A percentile compares a stretch with the other conserved stretches of the same genome.
These are phyloP conservation scores for Anguilla obscura DNA, from an alignment of 2,797 vertebrate species.

Conservation along the genomic window DNA sequence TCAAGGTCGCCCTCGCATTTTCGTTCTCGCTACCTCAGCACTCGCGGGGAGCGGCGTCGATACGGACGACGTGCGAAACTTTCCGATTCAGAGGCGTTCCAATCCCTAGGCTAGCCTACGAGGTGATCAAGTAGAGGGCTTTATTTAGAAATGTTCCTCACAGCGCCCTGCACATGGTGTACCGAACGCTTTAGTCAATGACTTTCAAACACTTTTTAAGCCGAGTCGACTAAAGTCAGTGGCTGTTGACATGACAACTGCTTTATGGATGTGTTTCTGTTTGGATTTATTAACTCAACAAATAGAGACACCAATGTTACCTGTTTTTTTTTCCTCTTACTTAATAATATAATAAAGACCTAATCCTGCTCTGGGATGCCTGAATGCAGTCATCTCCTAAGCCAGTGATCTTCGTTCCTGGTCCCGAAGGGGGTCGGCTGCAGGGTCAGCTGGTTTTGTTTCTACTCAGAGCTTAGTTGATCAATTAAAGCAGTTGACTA, in stretches of 20 bases:
- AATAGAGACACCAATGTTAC: background rate
- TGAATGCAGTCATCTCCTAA: background rate
- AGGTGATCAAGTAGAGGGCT: slow-evolving; percentile 23
- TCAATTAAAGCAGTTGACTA: too few species aligned
- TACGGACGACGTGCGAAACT: slow-evolving; percentile 34
- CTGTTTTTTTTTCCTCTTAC: background rate
- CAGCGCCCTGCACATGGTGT: background rate
- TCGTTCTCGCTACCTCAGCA: slow-evolving; percentile 32
- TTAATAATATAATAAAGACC: background rate
- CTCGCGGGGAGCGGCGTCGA: slow-evolving; percentile 39
- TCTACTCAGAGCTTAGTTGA: too few species aligned
- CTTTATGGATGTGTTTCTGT: background rate
- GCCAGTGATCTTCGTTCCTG: background rate
- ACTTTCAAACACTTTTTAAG: slow-evolving; percentile 8
- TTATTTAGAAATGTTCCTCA: slow-evolving; percentile 40
- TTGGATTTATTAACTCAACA: background rate
- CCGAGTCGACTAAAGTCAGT: background rate
- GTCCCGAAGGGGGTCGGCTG: background rate
- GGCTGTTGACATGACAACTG: background rate
- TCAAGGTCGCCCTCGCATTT: slow-evolving; percentile 26
- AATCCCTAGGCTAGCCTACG: background rate
- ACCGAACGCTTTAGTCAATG: background rate
- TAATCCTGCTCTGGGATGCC: background rate
- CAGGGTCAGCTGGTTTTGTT: too few species aligned
- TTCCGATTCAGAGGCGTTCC: slow-evolving; percentile 44